Conservation (phyloP, 2,113 vertebrate species). For the Suricata suricatta region DNA sequence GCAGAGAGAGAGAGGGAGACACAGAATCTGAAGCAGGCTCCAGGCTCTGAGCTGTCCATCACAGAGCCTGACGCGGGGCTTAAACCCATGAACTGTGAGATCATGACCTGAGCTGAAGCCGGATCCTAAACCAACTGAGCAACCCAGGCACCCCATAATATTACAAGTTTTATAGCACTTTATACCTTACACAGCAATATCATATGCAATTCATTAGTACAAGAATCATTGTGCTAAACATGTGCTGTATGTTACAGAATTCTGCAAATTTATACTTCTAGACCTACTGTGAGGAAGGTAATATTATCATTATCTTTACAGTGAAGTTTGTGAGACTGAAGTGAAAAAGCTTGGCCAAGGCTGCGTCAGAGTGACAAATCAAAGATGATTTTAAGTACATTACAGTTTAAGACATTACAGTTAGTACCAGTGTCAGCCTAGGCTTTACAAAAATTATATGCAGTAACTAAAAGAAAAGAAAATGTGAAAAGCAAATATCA, state of each 20-base stretch:
- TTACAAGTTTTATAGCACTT: neutral
- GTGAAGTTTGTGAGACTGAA: neutral
- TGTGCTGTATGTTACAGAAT: neutral
- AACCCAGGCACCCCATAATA: no score
- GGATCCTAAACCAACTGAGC: no score
- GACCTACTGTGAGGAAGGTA: neutral
- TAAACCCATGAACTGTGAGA: no score
- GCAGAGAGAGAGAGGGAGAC: no score
- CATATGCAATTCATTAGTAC: neutral
- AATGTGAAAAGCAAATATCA: constrained; percentile 8
- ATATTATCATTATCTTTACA: neutral
- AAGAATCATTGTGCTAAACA: constrained; percentile 1
- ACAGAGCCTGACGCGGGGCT: no score
- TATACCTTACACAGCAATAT: neutral
- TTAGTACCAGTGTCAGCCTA: neutral
- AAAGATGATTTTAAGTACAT: constrained; percentile 5
- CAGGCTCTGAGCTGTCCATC: no score
- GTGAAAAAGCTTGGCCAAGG: neutral
- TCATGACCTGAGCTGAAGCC: no score
- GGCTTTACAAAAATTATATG: neutral
- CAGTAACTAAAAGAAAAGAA: constrained; percentile 14
- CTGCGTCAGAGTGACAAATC: constrained; percentile 4
- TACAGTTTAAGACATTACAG: neutral
- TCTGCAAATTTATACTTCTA: neutral
- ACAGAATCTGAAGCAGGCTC: no score